These are phyloP conservation scores for Phylloscopus trochiloides DNA, from an alignment of 2,113 vertebrate genomes.

Conservation along the genomic window DNA sequence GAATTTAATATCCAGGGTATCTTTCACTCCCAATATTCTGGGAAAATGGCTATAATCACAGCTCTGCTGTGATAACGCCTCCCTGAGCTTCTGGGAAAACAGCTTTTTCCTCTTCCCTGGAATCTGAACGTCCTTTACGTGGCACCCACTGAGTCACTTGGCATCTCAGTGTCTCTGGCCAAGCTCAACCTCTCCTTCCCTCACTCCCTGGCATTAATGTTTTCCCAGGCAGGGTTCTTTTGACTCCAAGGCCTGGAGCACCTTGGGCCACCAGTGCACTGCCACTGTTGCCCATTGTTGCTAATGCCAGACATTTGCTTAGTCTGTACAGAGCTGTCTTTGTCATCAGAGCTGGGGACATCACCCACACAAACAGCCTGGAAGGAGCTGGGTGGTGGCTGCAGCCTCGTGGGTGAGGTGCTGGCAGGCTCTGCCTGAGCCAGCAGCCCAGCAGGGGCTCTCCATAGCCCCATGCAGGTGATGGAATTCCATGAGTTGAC, in stretches of 20 bases:
- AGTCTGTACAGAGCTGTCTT: background rate
- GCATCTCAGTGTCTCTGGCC: background rate
- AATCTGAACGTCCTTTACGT: background rate
- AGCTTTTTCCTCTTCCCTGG: background rate
- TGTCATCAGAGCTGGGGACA: background rate
- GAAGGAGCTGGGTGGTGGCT: background rate
- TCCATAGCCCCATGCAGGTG: rapidly evolving
- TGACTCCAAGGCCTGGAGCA: background rate
- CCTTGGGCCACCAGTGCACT: background rate
- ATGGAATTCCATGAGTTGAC: background rate
- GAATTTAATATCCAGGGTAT: background rate
- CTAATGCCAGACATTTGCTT: rapidly evolving
- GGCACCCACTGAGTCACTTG: background rate
- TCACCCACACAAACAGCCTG: rapidly evolving
- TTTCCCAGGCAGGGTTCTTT: background rate
- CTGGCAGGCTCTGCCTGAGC: background rate
- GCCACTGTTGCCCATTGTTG: background rate
- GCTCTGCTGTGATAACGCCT: background rate
- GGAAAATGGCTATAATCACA: background rate
- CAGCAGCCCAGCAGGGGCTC: rapidly evolving
- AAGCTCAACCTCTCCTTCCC: background rate
- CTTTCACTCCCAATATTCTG: background rate
- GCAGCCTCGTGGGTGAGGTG: background rate
- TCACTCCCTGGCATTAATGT: background rate
- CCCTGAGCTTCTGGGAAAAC: background rate